These are phyloP conservation scores for Brachyhypopomus occidentalis DNA, from an alignment of 2,113 vertebrate species.

Conservation along the genomic window DNA sequence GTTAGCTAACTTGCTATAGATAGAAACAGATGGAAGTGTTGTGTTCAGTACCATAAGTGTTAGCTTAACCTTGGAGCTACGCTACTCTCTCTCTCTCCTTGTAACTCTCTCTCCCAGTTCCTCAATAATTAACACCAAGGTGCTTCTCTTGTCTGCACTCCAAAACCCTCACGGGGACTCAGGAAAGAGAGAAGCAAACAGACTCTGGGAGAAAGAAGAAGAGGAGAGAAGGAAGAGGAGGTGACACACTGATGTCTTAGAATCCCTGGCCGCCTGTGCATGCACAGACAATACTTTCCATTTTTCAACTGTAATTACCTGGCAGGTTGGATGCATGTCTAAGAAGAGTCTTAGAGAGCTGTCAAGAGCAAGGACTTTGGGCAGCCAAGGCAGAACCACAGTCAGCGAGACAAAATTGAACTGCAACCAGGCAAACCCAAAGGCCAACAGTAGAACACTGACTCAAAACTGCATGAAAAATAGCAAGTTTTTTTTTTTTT, in stretches of 20 bases:
- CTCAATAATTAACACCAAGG: conserved; percentile 57
- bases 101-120: conserved; percentile 42
- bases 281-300: conserved; percentile 27
- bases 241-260: conserved; percentile 14
- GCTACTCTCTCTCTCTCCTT: conserved; percentile 29
- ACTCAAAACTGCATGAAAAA: too few relatives aligned
- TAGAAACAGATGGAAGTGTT: conserved; percentile 2
- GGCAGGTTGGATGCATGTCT: too few relatives aligned
- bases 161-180: conserved; percentile 33
- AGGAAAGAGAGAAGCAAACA: conserved; percentile 33
- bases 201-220: not conserved
- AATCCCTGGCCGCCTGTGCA: conserved; percentile 1
- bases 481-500: too few relatives aligned
- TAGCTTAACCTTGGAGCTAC: conserved; percentile 28
- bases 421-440: too few relatives aligned
- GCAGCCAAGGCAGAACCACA: too few relatives aligned
- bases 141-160: conserved; percentile 45
- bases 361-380: too few relatives aligned
- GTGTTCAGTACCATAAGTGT: not conserved
- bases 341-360: too few relatives aligned
- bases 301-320: not conserved
- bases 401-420: too few relatives aligned
- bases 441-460: too few relatives aligned
- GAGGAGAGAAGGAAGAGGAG: not conserved
- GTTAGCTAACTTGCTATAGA: conserved; percentile 1